phyloP scores from a whole-genome alignment of 2,113 vertebrate species.

The Corvus moneduloides region DNA sequence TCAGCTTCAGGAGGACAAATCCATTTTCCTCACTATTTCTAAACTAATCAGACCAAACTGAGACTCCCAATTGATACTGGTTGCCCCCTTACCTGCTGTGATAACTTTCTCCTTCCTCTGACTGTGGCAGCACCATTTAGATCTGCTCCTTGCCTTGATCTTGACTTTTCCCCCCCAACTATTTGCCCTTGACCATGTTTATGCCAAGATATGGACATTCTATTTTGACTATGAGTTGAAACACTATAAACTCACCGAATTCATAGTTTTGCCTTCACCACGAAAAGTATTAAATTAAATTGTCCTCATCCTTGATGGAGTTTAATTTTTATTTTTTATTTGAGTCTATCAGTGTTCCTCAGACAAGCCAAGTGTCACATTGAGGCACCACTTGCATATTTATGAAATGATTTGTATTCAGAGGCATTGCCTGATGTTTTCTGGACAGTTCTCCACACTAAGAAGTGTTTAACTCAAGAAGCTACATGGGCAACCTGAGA shows the following conservation, averaged over 20 bases:
- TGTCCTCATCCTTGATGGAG: not conserved
- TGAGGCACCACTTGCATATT: slow-evolving; percentile 45
- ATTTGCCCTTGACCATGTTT: not conserved
- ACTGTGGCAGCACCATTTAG: not conserved
- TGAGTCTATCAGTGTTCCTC: not conserved
- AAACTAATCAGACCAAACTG: not conserved
- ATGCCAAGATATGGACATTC: not conserved
- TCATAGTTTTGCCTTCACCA: not conserved
- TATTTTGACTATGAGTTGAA: not conserved
- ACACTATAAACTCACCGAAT: not conserved
- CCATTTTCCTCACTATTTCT: not conserved
- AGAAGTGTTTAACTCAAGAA: not conserved
- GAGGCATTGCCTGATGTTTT: slow-evolving; percentile 12
- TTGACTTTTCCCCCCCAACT: not conserved
- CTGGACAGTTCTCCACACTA: slow-evolving; percentile 2
- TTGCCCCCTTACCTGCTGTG: accelerated
- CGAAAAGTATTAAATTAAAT: not conserved
- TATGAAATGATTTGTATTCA: slow-evolving; percentile 25
- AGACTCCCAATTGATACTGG: not conserved
- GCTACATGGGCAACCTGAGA: not conserved
- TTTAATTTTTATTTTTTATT: not conserved
- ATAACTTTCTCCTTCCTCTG: not conserved
- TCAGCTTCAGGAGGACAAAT: not conserved
- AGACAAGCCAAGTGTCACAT: slow-evolving; percentile 47
- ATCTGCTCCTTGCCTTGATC: not conserved